These are phyloP conservation scores for Scophthalmus maximus DNA, from an alignment of 2,113 vertebrate species.

Conservation along the genomic window DNA sequence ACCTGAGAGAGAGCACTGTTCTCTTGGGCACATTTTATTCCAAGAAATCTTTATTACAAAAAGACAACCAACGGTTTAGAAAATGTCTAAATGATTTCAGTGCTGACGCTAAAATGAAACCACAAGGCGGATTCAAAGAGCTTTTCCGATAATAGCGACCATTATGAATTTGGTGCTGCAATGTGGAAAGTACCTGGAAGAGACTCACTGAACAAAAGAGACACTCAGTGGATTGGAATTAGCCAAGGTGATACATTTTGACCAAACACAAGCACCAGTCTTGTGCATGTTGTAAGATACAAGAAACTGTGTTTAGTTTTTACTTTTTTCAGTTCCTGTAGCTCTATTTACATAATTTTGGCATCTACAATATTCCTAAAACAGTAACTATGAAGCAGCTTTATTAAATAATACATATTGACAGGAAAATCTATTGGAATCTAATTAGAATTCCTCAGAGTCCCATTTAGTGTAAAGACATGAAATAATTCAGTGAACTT, in stretches of 20 bases:
- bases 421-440: neutral
- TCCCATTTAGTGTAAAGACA: constrained; percentile 10
- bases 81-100: neutral
- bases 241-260: neutral
- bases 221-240: neutral
- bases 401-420: neutral
- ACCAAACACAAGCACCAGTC: neutral
- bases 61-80: neutral
- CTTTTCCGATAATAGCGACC: neutral
- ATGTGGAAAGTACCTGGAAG: neutral
- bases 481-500: constrained; percentile 5
- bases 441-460: constrained; percentile 18
- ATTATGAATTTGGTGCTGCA: neutral
- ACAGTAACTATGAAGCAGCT: no score
- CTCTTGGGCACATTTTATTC: neutral
- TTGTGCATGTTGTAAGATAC: neutral
- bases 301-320: neutral
- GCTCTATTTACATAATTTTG: neutral
- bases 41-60: neutral
- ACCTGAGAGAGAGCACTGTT: constrained; percentile 1
- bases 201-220: neutral
- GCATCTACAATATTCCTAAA: no score
- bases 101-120: constrained; percentile 18
- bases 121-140: constrained; percentile 8
- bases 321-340: neutral